Evolutionary conservation across 2,888 invertebrate genomes (phyloP).

Genomic region (Leptinotarsa rubiginosa): DNA sequence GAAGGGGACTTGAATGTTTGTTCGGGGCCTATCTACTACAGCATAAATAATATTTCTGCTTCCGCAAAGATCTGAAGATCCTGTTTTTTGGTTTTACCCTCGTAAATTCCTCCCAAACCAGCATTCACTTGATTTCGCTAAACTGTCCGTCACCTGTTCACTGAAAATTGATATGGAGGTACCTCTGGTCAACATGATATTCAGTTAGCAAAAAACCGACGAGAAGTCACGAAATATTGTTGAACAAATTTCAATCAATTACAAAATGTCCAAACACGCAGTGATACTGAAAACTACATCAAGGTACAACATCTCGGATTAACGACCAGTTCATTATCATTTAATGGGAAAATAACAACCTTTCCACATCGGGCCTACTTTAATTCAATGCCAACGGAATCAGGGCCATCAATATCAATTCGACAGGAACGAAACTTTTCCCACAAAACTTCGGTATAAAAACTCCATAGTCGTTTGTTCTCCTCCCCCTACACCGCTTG

Average conservation of each 20-base stretch:
- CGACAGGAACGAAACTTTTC: slow-evolving; percentile 13
- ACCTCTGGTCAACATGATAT: too few species aligned
- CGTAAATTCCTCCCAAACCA: too few species aligned
- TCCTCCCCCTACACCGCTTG: background rate
- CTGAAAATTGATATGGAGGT: too few species aligned
- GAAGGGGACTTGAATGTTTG: too few species aligned
- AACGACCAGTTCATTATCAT: background rate
- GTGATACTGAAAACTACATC: background rate
- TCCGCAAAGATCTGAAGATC: too few species aligned
- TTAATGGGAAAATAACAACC: background rate
- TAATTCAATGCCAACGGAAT: slow-evolving; percentile 9
- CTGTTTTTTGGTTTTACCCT: too few species aligned
- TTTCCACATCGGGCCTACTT: background rate
- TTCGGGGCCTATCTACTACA: too few species aligned
- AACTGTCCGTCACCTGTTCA: too few species aligned
- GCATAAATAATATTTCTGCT: too few species aligned
- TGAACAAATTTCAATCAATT: background rate
- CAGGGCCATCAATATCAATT: background rate
- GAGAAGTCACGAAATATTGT: background rate
- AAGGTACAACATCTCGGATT: background rate
- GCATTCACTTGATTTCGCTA: too few species aligned
- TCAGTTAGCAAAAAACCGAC: too few species aligned
- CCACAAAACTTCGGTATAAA: slow-evolving; percentile 17
- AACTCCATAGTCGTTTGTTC: slow-evolving; percentile 6
- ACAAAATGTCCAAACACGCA: background rate